Evolutionary conservation across 2,113 vertebrate species (phyloP).

Genomic region (Oreotrochilus melanogaster): DNA sequence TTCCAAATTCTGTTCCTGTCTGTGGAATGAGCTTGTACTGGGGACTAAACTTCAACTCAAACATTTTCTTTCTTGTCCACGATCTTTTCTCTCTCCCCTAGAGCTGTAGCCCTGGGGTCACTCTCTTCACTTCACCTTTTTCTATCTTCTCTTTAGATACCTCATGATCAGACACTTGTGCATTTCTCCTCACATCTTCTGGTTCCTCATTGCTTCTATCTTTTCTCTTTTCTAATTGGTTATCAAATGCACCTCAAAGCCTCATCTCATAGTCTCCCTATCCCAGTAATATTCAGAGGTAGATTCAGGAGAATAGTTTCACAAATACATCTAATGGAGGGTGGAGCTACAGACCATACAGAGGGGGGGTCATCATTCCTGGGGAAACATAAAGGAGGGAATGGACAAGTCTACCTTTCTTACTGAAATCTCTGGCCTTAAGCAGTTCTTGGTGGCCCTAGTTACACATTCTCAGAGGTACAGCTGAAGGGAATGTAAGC

Average conservation of each 20-base stretch:
- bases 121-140: background rate
- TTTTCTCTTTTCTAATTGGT: background rate
- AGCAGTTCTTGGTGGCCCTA: background rate
- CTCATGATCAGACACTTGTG: too few species aligned
- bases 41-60: background rate
- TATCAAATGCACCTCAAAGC: background rate
- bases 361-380: background rate
- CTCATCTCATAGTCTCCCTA: background rate
- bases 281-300: background rate
- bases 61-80: background rate
- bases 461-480: background rate
- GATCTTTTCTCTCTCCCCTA: background rate
- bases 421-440: background rate
- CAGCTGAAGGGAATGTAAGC: background rate
- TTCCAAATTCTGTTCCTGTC: background rate
- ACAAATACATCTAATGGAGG: too few species aligned
- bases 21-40: background rate
- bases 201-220: background rate
- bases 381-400: background rate
- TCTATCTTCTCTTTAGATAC: background rate
- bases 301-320: background rate
- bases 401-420: background rate
- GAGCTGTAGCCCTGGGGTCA: background rate
- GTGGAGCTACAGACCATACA: background rate
- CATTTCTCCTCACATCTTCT: background rate